These are phyloP conservation scores for Drosophila kanekoi DNA, from an alignment of 2,888 invertebrate species.

Conservation along the genomic window DNA sequence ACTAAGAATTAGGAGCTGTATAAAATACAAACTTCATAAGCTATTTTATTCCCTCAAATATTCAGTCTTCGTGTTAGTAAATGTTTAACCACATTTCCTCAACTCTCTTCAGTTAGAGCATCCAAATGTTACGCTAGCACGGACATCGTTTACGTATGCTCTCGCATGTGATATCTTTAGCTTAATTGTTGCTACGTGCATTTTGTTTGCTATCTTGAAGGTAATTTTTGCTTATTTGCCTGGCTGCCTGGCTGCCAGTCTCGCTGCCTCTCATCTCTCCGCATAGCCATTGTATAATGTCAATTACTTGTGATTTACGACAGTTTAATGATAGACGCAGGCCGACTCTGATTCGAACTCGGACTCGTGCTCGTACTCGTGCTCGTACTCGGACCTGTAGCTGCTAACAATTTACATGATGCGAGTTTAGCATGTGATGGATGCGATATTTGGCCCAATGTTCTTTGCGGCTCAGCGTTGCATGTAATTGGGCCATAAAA, in stretches of 20 bases:
- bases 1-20: too few relatives aligned
- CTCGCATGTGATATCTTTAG: constrained; percentile 59
- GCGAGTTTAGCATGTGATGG: constrained; percentile 66
- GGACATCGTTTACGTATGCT: constrained; percentile 14
- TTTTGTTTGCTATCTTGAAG: constrained; percentile 61
- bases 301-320: constrained; percentile 82
- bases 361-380: constrained; percentile 37
- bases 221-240: constrained; percentile 76
- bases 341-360: constrained; percentile 41
- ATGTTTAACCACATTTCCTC: too few relatives aligned
- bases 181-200: constrained; percentile 76
- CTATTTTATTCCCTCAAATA: too few relatives aligned
- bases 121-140: constrained; percentile 15
- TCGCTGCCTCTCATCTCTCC: constrained; percentile 5
- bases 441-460: constrained; percentile 59
- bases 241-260: constrained; percentile 29
- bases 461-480: constrained; percentile 72
- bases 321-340: constrained; percentile 75
- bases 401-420: constrained; percentile 61
- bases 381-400: constrained; percentile 2
- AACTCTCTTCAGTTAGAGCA: constrained; percentile 19
- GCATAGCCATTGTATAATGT: constrained; percentile 72
- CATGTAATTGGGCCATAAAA: constrained; percentile 77
- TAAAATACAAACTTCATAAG: too few relatives aligned
- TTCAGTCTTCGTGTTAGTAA: too few relatives aligned